Evolutionary conservation across 2,113 vertebrate species (phyloP).

Genomic region (Pseudorasbora parva): DNA sequence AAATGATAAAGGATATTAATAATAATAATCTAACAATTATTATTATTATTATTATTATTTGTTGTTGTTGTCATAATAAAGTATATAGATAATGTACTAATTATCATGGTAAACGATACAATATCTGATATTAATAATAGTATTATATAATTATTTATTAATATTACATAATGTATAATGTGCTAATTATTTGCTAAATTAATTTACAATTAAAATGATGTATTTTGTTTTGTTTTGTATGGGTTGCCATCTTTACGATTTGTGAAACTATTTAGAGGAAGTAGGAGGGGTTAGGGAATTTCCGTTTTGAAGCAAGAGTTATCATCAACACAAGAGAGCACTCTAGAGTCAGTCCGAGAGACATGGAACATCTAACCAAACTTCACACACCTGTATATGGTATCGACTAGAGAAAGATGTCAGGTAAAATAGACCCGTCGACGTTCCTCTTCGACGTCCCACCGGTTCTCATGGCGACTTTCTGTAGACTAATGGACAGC

Average conservation of each 20-base stretch:
- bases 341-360: not conserved
- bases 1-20: not conserved
- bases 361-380: not conserved
- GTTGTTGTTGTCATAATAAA: too few species aligned
- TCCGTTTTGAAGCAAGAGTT: slow-evolving; percentile 45
- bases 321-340: not conserved
- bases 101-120: too few species aligned
- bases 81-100: too few species aligned
- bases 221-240: not conserved
- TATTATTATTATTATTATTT: not conserved
- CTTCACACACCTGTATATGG: not conserved
- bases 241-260: not conserved
- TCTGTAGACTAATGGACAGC: slow-evolving; percentile 77
- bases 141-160: too few species aligned
- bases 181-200: not conserved
- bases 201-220: too few species aligned
- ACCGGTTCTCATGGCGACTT: slow-evolving; percentile 67
- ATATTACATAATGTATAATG: too few species aligned
- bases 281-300: slow-evolving; percentile 54
- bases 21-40: not conserved
- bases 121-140: not conserved
- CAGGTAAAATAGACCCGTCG: slow-evolving; percentile 49
- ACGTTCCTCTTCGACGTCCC: slow-evolving; percentile 74
- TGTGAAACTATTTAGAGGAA: slow-evolving; percentile 26
- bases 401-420: slow-evolving; percentile 21